These are phyloP conservation scores for Hyperopisus bebe DNA, from an alignment of 2,113 vertebrate species.

Conservation along the genomic window DNA sequence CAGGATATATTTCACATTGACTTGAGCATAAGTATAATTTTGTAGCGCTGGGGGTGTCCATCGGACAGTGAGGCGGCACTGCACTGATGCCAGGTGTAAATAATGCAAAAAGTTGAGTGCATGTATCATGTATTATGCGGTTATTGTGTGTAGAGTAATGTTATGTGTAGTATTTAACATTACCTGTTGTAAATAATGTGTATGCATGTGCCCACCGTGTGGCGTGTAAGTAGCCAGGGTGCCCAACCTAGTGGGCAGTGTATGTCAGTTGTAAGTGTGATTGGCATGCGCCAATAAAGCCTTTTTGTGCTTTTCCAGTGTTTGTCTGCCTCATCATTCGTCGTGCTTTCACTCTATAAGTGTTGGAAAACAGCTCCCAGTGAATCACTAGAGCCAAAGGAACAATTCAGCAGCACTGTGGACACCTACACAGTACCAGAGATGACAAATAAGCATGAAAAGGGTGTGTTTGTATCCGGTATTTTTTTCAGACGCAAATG, in stretches of 20 bases:
- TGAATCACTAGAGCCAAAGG: not conserved
- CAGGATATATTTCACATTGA: not conserved
- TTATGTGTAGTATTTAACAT: not conserved
- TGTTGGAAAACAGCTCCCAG: not conserved
- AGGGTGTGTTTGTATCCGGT: not conserved
- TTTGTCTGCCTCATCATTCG: not conserved
- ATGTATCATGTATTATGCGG: not conserved
- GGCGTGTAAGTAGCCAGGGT: not conserved
- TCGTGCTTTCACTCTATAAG: too few relatives aligned
- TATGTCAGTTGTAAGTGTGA: not conserved
- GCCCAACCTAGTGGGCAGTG: not conserved
- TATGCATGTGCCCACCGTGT: not conserved
- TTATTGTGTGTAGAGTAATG: not conserved
- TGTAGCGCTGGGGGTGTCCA: not conserved
- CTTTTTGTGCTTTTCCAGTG: not conserved
- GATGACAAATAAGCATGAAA: not conserved
- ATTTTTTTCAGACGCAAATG: not conserved
- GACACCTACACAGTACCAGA: not conserved
- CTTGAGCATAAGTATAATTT: not conserved
- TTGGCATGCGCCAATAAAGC: not conserved
- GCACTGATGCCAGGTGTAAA: not conserved
- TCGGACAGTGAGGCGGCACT: not conserved
- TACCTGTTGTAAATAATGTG: not conserved
- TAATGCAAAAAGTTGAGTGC: not conserved
- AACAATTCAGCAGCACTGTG: not conserved